Percentiles rank a stretch among this genome's conserved stretches.
Conservation (phyloP, 1,140 invertebrate genomes). For the Diorhabda elongata region DNA sequence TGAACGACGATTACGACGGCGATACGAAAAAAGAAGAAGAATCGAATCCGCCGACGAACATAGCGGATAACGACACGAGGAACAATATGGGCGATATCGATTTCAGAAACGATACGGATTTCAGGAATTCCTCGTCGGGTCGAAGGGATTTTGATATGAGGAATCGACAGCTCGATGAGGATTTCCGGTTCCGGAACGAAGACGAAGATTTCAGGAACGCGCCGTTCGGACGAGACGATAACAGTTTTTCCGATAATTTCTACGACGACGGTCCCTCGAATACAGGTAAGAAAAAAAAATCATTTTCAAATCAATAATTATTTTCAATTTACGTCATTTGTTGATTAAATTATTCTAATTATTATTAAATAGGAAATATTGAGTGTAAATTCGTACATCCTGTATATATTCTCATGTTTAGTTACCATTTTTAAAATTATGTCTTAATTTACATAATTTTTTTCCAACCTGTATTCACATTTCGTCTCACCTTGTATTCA, state of each 20-base stretch:
- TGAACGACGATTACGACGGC: conserved; percentile 42
- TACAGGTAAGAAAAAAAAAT: background rate
- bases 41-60: too few species aligned
- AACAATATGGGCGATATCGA: conserved; percentile 27
- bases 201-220: conserved; percentile 20
- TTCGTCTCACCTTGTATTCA: too few species aligned
- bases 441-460: too few species aligned
- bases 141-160: conserved; percentile 27
- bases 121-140: conserved; percentile 25
- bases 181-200: conserved; percentile 27
- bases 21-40: conserved; percentile 13
- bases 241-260: background rate
- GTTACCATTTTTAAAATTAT: too few species aligned
- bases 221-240: conserved; percentile 1
- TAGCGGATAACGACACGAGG: conserved; percentile 28
- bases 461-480: too few species aligned
- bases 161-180: conserved; percentile 11
- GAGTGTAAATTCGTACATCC: background rate
- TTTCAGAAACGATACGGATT: conserved; percentile 21
- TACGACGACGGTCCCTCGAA: background rate
- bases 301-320: background rate
- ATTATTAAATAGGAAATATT: background rate
- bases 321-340: background rate
- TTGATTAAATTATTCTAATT: background rate
- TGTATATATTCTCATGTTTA: too few species aligned